Evolutionary conservation across 2,797 vertebrate genomes (phyloP).

Genomic region (Picus viridis): DNA sequence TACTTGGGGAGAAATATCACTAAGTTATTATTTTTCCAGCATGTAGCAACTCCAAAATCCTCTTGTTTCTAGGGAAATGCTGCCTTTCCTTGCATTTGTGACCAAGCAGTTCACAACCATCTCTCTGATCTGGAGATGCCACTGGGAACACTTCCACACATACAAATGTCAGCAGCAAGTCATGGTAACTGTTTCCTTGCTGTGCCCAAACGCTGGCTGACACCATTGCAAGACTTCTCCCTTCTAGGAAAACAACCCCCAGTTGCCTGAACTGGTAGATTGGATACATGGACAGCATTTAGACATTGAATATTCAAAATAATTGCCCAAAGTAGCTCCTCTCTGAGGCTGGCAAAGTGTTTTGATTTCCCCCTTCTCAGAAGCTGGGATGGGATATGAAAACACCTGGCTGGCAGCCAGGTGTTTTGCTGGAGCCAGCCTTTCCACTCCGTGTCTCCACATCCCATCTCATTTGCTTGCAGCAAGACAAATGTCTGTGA

Average conservation of each 20-base stretch:
- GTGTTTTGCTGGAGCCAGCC: background rate
- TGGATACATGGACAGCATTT: background rate
- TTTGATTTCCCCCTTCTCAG: background rate
- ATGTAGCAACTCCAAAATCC: background rate
- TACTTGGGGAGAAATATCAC: background rate
- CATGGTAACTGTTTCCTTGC: background rate
- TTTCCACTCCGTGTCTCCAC: background rate
- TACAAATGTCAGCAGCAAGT: background rate
- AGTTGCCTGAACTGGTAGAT: background rate
- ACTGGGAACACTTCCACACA: background rate
- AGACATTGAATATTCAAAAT: background rate
- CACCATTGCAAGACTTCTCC: background rate
- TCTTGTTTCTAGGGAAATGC: accelerated
- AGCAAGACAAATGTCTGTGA: background rate
- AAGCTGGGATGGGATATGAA: background rate
- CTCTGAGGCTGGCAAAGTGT: background rate
- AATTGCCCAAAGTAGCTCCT: background rate
- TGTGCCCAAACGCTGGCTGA: background rate
- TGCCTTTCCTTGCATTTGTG: background rate
- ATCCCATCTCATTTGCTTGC: background rate
- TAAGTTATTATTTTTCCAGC: background rate
- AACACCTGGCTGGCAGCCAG: background rate
- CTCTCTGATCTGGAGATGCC: background rate
- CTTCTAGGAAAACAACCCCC: background rate
- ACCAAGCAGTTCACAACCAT: background rate